phyloP scores from a whole-genome alignment of 1,140 invertebrate genomes.

The Bombus soroeensis region DNA sequence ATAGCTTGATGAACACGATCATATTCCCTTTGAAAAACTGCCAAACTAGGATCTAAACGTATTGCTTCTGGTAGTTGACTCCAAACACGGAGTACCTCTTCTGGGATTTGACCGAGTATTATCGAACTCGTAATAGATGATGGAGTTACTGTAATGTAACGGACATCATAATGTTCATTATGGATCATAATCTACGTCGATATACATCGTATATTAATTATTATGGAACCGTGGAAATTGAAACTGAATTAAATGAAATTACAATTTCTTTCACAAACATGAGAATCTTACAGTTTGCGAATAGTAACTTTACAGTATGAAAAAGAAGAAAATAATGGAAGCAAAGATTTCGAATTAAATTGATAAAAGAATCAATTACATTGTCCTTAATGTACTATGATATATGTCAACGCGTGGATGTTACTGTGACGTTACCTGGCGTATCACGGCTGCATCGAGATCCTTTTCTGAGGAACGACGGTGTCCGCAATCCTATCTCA shows the following conservation, averaged over 20 bases:
- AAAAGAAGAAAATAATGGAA: neutral
- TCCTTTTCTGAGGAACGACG: slow-evolving; percentile 44
- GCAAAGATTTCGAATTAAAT: neutral
- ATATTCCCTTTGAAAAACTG: slow-evolving; percentile 85
- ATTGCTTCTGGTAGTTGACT: slow-evolving; percentile 85
- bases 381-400: neutral
- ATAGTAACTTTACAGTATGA: too few relatives aligned
- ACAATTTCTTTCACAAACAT: neutral
- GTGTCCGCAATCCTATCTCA: slow-evolving; percentile 63
- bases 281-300: neutral
- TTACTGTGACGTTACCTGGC: slow-evolving; percentile 14
- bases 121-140: slow-evolving; percentile 68
- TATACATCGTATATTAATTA: neutral
- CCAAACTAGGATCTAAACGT: slow-evolving; percentile 85
- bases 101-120: slow-evolving; percentile 77
- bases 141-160: slow-evolving; percentile 53
- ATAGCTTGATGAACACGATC: slow-evolving; percentile 81
- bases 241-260: neutral
- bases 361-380: neutral
- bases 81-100: slow-evolving; percentile 86
- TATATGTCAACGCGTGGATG: neutral
- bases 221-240: neutral
- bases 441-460: slow-evolving; percentile 46
- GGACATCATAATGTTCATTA: neutral
- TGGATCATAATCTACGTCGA: too few relatives aligned